Base-by-base conservation (phyloP, 2,113 vertebrate genomes). In the Gallinago undulata region DNA sequence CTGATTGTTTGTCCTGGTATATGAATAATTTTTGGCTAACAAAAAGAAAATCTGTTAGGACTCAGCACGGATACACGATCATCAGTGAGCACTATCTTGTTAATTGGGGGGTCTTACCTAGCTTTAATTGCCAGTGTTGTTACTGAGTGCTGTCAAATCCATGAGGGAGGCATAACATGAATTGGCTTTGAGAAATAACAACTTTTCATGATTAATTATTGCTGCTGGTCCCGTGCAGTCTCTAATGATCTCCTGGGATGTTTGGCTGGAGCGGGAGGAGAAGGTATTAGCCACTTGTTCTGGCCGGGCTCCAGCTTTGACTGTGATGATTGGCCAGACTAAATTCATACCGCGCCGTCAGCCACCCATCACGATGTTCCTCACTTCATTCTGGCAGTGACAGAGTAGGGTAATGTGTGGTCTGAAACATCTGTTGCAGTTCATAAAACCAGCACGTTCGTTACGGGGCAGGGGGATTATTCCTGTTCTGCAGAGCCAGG, bases 141-240 rank as follows among this genome's bases (percentile, higher is more conserved):
- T 95, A 39, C 62, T 72, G 79, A 47, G 63, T 70, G 72, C 90
- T 94, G 79, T 87, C 88, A 94, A 18, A n/a, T 7, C 85, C 35
- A 0, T 12, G 60, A 84, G 6, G 27, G 48, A 83, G 60, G 19
- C 67, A n/a, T 55, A 62, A 37, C 10, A 2, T 6, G 73, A 39
- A 68, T n/a, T 39, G 59, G 41, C 88, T 93, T 88, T 57, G 68
- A 87, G 75, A 88, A 84, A 45, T 28, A 84, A 27, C 59, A 74
- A 56, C n/a, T 80, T 87, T 55, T 23, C 0, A 1, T 19, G 76
- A 64, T 86, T 81, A 62, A 57, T 83, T 85, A 31, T 84, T 72
- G 88, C 56, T 59, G 75, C 86, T 5, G 21, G 76, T 92, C 68
- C 74, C 1, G 1, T 86, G 90, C 35, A 23, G 43, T 24, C 45